Evolutionary conservation across 2,797 vertebrate genomes (phyloP).

Genomic region (Morelia viridis): DNA sequence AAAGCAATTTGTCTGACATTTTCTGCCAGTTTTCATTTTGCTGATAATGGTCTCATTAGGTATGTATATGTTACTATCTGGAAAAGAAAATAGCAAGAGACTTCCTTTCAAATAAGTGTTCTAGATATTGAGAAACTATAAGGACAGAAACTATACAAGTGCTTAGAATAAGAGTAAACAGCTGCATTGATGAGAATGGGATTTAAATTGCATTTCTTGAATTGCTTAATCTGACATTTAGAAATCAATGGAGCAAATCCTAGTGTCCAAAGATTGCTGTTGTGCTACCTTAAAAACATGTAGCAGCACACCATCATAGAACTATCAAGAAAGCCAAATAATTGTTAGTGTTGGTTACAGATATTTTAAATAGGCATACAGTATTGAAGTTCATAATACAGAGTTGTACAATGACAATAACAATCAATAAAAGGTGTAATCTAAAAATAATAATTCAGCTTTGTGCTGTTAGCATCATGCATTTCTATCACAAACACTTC

Average conservation of each 20-base stretch:
- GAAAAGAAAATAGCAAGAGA: slow-evolving; percentile 56
- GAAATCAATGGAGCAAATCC: neutral
- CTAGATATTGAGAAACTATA: slow-evolving; percentile 48
- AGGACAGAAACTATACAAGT: slow-evolving; percentile 43
- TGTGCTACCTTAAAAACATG: neutral
- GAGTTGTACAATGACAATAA: slow-evolving; percentile 32
- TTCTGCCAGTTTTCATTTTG: slow-evolving; percentile 49
- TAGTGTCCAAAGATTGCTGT: neutral
- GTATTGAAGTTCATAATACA: slow-evolving; percentile 37
- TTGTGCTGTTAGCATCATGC: slow-evolving; percentile 62
- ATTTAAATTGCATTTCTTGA: neutral
- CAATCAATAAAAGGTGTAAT: slow-evolving; percentile 46
- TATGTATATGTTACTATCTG: slow-evolving; percentile 57
- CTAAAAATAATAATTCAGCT: slow-evolving; percentile 33
- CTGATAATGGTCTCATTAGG: slow-evolving; percentile 53
- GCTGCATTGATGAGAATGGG: slow-evolving; percentile 32
- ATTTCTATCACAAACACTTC: slow-evolving; percentile 69
- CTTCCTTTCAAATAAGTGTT: slow-evolving; percentile 55
- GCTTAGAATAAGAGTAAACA: slow-evolving; percentile 34
- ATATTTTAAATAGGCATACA: slow-evolving; percentile 34
- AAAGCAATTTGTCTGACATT: slow-evolving; percentile 39
- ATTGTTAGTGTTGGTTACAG: slow-evolving; percentile 31
- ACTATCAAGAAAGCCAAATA: slow-evolving; percentile 41
- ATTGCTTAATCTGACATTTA: neutral
- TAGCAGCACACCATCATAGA: neutral